Conservation (phyloP, 2,113 vertebrate species). For the Tachysurus fulvidraco region DNA sequence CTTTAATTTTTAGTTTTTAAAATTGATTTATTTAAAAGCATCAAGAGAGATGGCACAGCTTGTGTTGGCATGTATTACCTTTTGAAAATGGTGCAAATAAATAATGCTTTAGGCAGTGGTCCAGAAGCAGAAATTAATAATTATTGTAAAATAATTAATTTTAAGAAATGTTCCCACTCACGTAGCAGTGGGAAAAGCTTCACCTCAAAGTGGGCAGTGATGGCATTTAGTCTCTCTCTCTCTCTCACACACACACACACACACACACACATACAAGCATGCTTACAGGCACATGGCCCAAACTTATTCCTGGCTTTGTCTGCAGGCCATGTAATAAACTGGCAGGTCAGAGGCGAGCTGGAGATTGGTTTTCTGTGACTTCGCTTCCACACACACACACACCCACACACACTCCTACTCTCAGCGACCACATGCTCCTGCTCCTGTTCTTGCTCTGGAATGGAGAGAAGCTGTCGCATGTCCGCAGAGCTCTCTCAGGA, state of each 20-base stretch:
- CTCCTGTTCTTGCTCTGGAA: neutral
- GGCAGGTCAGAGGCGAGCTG: slow-evolving; percentile 23
- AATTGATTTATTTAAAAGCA: neutral
- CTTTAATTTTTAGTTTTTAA: neutral
- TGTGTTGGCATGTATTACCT: neutral
- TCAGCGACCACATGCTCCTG: neutral
- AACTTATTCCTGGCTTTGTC: neutral
- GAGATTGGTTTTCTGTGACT: neutral
- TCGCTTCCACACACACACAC: neutral
- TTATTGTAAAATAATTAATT: neutral
- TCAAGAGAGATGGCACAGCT: neutral
- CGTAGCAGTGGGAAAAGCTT: neutral
- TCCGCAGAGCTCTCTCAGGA: neutral
- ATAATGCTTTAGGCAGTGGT: neutral
- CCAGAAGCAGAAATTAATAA: neutral
- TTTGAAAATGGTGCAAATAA: neutral
- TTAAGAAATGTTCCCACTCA: neutral
- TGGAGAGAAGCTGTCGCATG: neutral
- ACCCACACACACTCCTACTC: neutral
- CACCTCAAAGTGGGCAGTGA: neutral
- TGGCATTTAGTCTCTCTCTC: neutral
- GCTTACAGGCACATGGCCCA: neutral
- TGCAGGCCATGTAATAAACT: slow-evolving; percentile 39
- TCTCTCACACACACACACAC: neutral
- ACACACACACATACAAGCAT: neutral